These are phyloP conservation scores for Symphodus melops DNA, from an alignment of 2,113 vertebrate species.

Conservation along the genomic window DNA sequence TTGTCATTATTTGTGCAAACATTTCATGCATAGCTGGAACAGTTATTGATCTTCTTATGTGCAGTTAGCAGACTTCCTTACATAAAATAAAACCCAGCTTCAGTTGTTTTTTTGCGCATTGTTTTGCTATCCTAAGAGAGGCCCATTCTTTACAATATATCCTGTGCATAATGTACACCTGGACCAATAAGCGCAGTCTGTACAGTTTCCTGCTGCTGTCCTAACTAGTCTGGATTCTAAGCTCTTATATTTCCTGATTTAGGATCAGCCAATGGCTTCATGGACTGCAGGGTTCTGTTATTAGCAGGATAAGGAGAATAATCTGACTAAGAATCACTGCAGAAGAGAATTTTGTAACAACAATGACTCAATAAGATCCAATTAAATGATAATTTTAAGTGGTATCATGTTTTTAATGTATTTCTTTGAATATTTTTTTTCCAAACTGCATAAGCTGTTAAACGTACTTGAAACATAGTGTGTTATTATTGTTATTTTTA, in stretches of 20 bases:
- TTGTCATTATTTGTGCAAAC: background rate
- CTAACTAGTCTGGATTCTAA: background rate
- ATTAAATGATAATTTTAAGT: background rate
- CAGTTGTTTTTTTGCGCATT: background rate
- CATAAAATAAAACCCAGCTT: conserved; percentile 2
- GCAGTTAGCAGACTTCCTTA: background rate
- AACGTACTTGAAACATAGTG: background rate
- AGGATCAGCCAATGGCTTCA: background rate
- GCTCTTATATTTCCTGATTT: conserved; percentile 18
- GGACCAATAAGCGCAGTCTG: conserved; percentile 10
- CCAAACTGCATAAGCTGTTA: background rate
- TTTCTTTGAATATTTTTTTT: background rate
- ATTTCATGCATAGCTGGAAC: background rate
- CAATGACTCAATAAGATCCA: background rate
- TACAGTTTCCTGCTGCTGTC: conserved; percentile 37
- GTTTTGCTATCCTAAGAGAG: conserved; percentile 28
- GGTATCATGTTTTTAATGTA: background rate
- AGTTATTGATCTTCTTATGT: background rate
- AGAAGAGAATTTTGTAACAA: background rate
- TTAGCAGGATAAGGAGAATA: background rate
- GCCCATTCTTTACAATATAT: background rate
- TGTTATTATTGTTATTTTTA: background rate
- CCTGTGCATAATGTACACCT: conserved; percentile 39
- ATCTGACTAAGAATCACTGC: background rate
- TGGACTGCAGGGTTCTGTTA: background rate